Base-by-base conservation (phyloP, 2,888 invertebrate species). In the Drosophila engyochracea region DNA sequence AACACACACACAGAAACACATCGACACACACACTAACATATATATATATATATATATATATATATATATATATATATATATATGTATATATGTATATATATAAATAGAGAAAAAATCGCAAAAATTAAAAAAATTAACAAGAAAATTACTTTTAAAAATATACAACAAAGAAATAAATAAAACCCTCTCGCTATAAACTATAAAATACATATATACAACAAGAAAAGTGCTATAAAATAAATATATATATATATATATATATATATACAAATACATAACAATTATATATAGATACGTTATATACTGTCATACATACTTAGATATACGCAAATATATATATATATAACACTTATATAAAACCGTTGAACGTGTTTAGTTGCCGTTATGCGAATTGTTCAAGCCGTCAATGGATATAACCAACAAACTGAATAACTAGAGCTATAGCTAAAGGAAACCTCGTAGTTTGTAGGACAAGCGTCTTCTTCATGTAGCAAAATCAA, bases 91-190 rank as follows among this genome's bases (percentile, higher is more conserved):
- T 12, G n/a, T 39, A 7, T 7, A 44, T 22, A 47, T 14, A 44
- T 47, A n/a, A 4, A 37, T 39, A 44, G 4, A 22, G 5, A 25
- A 16, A n/a, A 39, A 28, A 61, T 52, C 44, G 72, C 68, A 65
- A 44, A 41, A 71, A 64, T 53, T 55, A 49, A 51, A 67, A 75
- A 81, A 82, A 63, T 70, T 68, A 79, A 75, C 63, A 73, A 82
- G 54, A 79, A 76, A 81, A 85, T 89, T 89, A 89, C 84, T 86
- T 85, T 85, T 83, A 80, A 74, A 84, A 88, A 85, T 85, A 85
- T 85, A 88, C 84, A 84, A 77, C 41, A 59, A 62, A 6, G 41
- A 31, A 39, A 16, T 39, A 41, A 44, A 49, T 47, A 4, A 47
- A 37, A 52, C 35, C 49, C 54, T 19, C 44, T 68, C 57, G 62